Conservation (phyloP, 2,797 vertebrate genomes). For the Helarctos malayanus region DNA sequence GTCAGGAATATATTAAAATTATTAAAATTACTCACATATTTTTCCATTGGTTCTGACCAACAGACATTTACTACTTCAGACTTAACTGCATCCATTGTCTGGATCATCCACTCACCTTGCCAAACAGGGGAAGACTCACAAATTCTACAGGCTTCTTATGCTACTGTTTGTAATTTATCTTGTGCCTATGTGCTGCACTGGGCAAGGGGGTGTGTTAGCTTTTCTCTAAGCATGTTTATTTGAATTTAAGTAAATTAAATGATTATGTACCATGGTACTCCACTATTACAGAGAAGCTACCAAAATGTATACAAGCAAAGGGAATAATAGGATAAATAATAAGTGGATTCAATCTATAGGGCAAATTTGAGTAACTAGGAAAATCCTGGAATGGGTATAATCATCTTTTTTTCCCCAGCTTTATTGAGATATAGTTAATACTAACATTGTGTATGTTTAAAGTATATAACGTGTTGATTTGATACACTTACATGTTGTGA, state of each 20-base stretch:
- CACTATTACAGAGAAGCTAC: not conserved
- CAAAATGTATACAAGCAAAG: conserved; percentile 11
- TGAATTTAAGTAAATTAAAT: conserved; percentile 15
- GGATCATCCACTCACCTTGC: not conserved
- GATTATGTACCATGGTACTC: not conserved
- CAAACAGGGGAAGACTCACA: not conserved
- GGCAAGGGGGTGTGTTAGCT: not conserved
- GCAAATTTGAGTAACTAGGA: not conserved
- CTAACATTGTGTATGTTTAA: not conserved
- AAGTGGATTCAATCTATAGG: not conserved
- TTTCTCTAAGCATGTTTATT: not conserved
- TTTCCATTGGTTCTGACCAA: not conserved
- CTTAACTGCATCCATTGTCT: not conserved
- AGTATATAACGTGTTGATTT: not conserved
- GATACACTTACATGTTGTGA: not conserved
- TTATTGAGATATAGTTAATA: not conserved
- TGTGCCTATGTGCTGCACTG: not conserved
- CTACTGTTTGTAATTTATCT: not conserved
- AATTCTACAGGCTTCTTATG: not conserved
- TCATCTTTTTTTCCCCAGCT: not conserved
- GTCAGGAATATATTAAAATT: conserved; percentile 56
- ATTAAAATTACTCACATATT: conserved; percentile 16
- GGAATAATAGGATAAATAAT: not conserved
- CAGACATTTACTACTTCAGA: not conserved
- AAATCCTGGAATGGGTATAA: not conserved